Percentiles rank a stretch among this genome's conserved stretches.
Conservation (phyloP, 2,888 invertebrate genomes). For the Hoplodrina blanda region DNA sequence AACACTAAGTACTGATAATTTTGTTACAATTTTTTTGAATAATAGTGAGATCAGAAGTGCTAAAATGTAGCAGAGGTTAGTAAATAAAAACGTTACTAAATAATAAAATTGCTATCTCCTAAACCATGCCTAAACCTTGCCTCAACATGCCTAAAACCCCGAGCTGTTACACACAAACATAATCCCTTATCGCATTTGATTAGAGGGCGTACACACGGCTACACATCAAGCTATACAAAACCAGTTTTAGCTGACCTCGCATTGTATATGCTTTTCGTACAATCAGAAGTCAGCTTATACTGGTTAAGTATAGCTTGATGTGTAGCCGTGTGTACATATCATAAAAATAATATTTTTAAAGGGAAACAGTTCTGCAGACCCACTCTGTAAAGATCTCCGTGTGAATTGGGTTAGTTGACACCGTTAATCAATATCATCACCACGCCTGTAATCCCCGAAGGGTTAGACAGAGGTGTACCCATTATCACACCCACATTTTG, state of each 20-base stretch:
- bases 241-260: no score
- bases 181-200: not conserved
- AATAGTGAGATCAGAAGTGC: constrained; percentile 3
- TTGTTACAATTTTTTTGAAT: not conserved
- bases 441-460: no score
- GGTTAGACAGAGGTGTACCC: no score
- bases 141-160: not conserved
- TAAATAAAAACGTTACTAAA: constrained; percentile 33
- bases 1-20: constrained; percentile 3
- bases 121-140: constrained; percentile 16
- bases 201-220: not conserved
- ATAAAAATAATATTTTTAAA: not conserved
- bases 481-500: no score
- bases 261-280: no score
- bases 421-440: no score
- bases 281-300: no score
- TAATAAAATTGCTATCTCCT: constrained; percentile 42
- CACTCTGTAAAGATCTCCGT: not conserved
- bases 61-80: constrained; percentile 40
- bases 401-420: no score
- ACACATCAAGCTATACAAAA: no score
- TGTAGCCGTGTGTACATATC: no score
- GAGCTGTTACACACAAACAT: not conserved
- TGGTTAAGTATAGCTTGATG: no score
- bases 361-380: not conserved